These are phyloP conservation scores for Characodon lateralis DNA, from an alignment of 2,797 vertebrate genomes.

Conservation along the genomic window DNA sequence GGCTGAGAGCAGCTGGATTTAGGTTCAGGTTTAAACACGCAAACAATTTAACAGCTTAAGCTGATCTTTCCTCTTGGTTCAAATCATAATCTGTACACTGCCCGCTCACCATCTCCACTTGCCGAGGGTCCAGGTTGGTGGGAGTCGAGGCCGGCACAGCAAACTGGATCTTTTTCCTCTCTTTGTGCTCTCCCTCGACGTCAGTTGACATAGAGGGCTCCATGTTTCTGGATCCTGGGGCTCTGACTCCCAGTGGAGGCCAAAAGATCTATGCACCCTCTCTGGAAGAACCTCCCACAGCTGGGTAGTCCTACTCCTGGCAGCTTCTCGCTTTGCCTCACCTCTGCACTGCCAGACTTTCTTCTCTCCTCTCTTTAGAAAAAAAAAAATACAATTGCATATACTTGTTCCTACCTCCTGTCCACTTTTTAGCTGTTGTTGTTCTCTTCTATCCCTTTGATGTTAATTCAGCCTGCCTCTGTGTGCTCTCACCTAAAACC, in stretches of 20 bases:
- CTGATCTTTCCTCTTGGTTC: constrained; percentile 5
- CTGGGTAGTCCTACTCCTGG: constrained; percentile 53
- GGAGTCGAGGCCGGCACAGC: constrained; percentile 85
- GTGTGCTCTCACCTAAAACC: constrained; percentile 58
- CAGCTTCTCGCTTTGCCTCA: constrained; percentile 32
- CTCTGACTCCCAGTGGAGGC: constrained; percentile 53
- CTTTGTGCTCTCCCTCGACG: constrained; percentile 85
- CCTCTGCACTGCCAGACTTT: constrained; percentile 37
- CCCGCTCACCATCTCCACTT: constrained; percentile 94
- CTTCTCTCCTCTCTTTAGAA: constrained; percentile 1
- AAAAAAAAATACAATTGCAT: constrained; percentile 10
- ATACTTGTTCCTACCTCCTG: constrained; percentile 19
- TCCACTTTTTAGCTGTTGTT: constrained; percentile 32
- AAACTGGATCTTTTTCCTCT: constrained; percentile 95
- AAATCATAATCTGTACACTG: constrained; percentile 13
- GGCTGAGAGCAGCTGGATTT: background rate
- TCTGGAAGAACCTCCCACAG: constrained; percentile 56
- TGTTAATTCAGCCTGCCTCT: constrained; percentile 15
- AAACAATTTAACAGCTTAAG: constrained; percentile 4
- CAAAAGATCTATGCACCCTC: constrained; percentile 48
- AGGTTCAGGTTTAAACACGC: background rate
- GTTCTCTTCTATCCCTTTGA: constrained; percentile 22
- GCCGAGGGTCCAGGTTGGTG: constrained; percentile 92
- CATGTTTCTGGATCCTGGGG: constrained; percentile 69
- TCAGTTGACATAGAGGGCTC: constrained; percentile 73